Percentiles rank a stretch among this genome's conserved stretches.
Evolutionary conservation across 2,888 invertebrate genomes (phyloP).

Genomic region (Lysandra coridon): DNA sequence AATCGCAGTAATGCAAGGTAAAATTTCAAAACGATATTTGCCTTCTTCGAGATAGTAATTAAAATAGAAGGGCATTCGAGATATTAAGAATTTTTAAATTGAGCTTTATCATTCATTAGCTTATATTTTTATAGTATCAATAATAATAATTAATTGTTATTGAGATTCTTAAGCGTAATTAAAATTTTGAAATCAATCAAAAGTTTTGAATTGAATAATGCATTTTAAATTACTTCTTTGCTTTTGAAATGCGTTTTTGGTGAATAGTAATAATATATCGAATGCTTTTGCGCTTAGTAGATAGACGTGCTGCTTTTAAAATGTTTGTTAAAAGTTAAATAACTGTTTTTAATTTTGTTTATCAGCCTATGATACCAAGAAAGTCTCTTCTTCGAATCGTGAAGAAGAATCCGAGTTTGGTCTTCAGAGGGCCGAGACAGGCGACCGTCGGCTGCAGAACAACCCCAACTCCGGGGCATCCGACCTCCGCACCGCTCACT

Average conservation of each 20-base stretch:
- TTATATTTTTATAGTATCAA: neutral
- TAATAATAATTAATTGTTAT: neutral
- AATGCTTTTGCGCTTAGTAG: slow-evolving; percentile 32
- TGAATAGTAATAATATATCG: neutral
- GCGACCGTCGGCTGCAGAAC: slow-evolving; percentile 72
- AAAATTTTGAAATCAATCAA: neutral
- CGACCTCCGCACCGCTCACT: slow-evolving; percentile 86
- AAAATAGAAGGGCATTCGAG: neutral
- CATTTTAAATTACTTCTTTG: neutral
- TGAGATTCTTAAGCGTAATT: neutral
- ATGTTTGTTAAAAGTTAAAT: neutral
- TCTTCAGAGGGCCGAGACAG: slow-evolving; percentile 86
- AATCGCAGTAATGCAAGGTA: neutral
- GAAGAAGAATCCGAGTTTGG: slow-evolving; percentile 87
- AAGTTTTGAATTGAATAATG: neutral
- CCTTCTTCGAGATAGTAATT: neutral
- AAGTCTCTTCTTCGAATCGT: slow-evolving; percentile 69
- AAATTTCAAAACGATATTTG: slow-evolving; percentile 6
- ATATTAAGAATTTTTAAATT: neutral
- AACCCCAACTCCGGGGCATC: slow-evolving; percentile 63
- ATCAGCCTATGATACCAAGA: slow-evolving; percentile 84
- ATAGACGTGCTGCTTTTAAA: neutral
- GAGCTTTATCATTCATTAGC: slow-evolving; percentile 30
- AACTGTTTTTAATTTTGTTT: neutral
- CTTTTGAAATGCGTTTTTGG: neutral